Evolutionary conservation across 2,797 vertebrate genomes (phyloP), one percentile per base, ranked within the genome.

Genomic region (Odontamblyopus rebecca): DNA sequence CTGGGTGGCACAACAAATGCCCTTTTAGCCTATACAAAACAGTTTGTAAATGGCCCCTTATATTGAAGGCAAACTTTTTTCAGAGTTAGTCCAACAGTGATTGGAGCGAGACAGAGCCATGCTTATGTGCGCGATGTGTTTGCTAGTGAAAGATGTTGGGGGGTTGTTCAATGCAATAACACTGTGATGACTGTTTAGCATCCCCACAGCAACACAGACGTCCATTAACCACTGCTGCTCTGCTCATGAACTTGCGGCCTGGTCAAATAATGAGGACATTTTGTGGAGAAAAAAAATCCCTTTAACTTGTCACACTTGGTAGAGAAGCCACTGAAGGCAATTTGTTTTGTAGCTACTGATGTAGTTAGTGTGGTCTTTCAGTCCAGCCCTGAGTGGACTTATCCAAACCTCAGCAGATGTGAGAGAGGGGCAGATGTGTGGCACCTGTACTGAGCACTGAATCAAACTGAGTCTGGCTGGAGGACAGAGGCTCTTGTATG

Each of bases 121-220:
- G 86, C 82, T 88, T 92, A 91, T 92, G 82, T 84, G 82, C 81
- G 77, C 81, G 89, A 88, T 84, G 88, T 86, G 86, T 90, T 90
- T 91, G 83, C 78, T 85, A 83, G 80, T 89, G 86, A 89, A 86
- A 86, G 85, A 90, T 90, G 88, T 82, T 74, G 50, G 80, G 78
- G 57, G 76, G 74, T 69, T 70, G 75, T 84, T 65, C 71, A 74
- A 77, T 82, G 85, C 82, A 88, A 88, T 85, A 90, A 92, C 91
- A 92, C 85, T 85, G 88, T 85, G 79, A 85, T 76, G 88, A 85
- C 91, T 92, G 89, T 92, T 91, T 72, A 73, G 73, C 83, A 75
- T 78, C 81, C 75, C 44, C 2, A 74, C 80, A 81, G 79, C 85
- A 82, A 87, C 85, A 91, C 86, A 91, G 85, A 83, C 85, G 77